Conservation (phyloP, 2,797 vertebrate genomes). For the Falco berigora region DNA sequence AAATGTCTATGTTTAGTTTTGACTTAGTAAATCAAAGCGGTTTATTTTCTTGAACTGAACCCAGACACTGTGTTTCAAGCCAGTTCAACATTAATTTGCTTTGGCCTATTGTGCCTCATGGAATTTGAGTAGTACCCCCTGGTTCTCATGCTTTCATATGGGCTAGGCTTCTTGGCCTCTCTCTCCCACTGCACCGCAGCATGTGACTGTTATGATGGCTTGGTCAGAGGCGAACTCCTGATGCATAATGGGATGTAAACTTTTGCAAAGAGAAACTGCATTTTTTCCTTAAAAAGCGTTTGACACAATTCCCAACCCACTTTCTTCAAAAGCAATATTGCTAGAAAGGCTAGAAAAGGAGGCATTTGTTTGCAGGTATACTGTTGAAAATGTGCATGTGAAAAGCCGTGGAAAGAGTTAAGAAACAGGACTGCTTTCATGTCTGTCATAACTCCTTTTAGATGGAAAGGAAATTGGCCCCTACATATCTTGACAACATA, state of each 20-base stretch:
- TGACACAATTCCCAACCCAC: accelerated
- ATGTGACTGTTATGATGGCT: background rate
- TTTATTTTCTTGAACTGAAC: constrained; percentile 21
- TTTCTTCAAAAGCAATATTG: background rate
- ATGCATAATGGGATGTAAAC: background rate
- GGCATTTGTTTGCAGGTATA: background rate
- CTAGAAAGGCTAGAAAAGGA: background rate
- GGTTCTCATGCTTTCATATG: background rate
- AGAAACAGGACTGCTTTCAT: background rate
- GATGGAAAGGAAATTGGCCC: constrained; percentile 51
- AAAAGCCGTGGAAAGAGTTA: constrained; percentile 40
- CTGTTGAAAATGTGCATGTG: background rate
- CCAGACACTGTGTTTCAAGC: background rate
- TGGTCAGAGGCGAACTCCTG: background rate
- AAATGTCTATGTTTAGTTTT: constrained; percentile 29
- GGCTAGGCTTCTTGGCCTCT: background rate
- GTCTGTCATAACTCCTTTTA: constrained; percentile 12
- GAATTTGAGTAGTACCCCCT: background rate
- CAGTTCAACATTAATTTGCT: background rate
- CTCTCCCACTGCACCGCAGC: background rate
- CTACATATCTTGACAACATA: constrained; percentile 48
- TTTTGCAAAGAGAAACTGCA: background rate
- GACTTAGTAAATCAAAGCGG: constrained; percentile 16
- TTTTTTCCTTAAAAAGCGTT: background rate
- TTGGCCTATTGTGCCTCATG: background rate